Percentiles rank a stretch among this genome's conserved stretches.
Evolutionary conservation across 1,140 invertebrate genomes (phyloP).

Genomic region (Hycleus cichorii): DNA sequence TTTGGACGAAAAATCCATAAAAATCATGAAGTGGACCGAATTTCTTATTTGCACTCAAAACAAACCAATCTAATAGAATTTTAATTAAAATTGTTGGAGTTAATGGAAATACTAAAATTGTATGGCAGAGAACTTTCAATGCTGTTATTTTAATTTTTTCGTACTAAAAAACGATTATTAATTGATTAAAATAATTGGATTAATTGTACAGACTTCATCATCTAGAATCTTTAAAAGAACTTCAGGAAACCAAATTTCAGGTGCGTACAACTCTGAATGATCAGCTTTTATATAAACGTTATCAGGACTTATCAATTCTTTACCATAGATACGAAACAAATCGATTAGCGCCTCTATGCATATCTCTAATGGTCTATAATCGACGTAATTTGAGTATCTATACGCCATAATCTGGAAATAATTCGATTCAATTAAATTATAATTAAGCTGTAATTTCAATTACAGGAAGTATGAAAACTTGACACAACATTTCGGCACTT

Average conservation of each 20-base stretch:
- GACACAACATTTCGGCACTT: slow-evolving; percentile 13
- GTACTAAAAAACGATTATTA: too few relatives aligned
- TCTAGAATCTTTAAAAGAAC: slow-evolving; percentile 29
- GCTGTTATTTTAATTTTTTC: too few relatives aligned
- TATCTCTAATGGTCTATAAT: slow-evolving; percentile 10
- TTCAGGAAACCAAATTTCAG: slow-evolving; percentile 19
- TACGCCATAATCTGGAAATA: neutral
- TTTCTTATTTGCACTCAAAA: too few relatives aligned
- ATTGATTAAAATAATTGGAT: too few relatives aligned
- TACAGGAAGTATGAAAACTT: slow-evolving; percentile 24
- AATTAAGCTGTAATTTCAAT: slow-evolving; percentile 1
- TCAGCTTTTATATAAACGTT: neutral
- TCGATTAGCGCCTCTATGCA: slow-evolving; percentile 8
- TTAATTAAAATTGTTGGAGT: too few relatives aligned
- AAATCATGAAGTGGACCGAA: too few relatives aligned
- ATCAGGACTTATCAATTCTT: slow-evolving; percentile 5
- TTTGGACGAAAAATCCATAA: too few relatives aligned
- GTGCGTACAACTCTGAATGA: neutral
- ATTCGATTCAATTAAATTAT: slow-evolving; percentile 17
- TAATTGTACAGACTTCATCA: slow-evolving; percentile 22
- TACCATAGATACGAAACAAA: slow-evolving; percentile 20
- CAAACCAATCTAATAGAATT: too few relatives aligned
- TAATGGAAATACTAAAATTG: too few relatives aligned
- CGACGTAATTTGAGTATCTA: slow-evolving; percentile 14
- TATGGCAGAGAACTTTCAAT: too few relatives aligned